Percentiles rank a stretch among this genome's conserved stretches.
Evolutionary conservation across 2,113 vertebrate genomes (phyloP).

Genomic region (Microcebus lehilahytsara): DNA sequence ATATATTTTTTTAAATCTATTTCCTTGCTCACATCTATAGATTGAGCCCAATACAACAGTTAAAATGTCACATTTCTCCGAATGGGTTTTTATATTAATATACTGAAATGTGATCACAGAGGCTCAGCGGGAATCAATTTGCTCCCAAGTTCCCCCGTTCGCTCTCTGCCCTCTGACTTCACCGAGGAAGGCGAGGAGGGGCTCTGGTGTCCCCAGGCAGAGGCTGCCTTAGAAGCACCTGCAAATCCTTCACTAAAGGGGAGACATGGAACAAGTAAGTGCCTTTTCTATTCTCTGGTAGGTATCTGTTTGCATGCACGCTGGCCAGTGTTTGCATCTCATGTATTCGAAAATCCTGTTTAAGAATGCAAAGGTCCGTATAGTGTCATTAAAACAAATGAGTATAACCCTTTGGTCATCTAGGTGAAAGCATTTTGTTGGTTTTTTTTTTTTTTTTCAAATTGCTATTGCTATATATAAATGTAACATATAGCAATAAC

Average conservation of each 20-base stretch:
- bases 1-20: neutral
- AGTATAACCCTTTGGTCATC: conserved; percentile 63
- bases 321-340: neutral
- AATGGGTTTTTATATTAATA: conserved; percentile 26
- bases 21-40: neutral
- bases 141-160: neutral
- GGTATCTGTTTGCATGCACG: neutral
- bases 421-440: conserved; percentile 47
- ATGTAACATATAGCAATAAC: conserved; percentile 76
- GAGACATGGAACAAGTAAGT: accelerated
- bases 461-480: conserved; percentile 72
- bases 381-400: conserved; percentile 72
- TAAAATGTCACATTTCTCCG: conserved; percentile 48
- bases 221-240: neutral
- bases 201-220: neutral
- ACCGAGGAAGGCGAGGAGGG: neutral
- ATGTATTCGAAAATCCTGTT: conserved; percentile 39
- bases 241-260: neutral
- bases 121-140: neutral
- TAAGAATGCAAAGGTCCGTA: conserved; percentile 52
- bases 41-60: neutral
- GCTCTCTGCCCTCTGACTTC: neutral
- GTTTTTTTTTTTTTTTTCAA: conserved; percentile 38
- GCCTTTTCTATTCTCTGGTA: neutral
- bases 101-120: conserved; percentile 16